Evolutionary conservation across 2,113 vertebrate genomes (phyloP).

Genomic region (Neolamprologus modestus): DNA sequence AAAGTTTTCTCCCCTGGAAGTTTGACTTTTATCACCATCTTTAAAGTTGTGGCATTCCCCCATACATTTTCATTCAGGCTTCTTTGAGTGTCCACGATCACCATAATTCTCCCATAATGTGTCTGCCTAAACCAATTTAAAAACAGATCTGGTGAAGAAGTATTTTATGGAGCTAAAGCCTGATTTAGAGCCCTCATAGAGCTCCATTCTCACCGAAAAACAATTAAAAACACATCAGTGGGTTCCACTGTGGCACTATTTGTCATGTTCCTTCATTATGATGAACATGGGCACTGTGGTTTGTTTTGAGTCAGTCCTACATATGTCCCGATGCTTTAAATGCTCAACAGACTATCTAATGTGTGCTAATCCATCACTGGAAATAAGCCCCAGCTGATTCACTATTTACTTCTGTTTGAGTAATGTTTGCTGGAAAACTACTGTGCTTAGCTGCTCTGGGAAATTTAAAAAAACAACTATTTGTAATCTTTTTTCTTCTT

Average conservation of each 20-base stretch:
- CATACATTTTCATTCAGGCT: background rate
- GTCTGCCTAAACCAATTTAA: background rate
- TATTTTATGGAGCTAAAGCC: background rate
- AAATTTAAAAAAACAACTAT: background rate
- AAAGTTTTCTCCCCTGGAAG: background rate
- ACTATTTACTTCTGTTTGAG: background rate
- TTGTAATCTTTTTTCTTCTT: background rate
- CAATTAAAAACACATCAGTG: background rate
- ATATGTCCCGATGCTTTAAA: background rate
- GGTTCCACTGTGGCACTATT: background rate
- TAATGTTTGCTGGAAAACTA: background rate
- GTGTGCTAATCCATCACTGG: background rate
- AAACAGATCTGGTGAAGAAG: background rate
- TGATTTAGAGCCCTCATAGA: background rate
- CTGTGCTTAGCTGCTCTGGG: background rate
- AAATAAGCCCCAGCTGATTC: background rate
- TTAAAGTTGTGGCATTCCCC: background rate
- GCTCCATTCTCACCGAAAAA: background rate
- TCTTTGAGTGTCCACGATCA: background rate
- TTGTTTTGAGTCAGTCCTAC: background rate
- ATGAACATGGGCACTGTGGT: background rate
- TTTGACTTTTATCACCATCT: background rate
- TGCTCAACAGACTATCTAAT: background rate
- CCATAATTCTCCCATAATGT: background rate
- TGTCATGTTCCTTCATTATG: background rate